phyloP scores from a whole-genome alignment of 2,888 invertebrate genomes.

The Diloba caeruleocephala region DNA sequence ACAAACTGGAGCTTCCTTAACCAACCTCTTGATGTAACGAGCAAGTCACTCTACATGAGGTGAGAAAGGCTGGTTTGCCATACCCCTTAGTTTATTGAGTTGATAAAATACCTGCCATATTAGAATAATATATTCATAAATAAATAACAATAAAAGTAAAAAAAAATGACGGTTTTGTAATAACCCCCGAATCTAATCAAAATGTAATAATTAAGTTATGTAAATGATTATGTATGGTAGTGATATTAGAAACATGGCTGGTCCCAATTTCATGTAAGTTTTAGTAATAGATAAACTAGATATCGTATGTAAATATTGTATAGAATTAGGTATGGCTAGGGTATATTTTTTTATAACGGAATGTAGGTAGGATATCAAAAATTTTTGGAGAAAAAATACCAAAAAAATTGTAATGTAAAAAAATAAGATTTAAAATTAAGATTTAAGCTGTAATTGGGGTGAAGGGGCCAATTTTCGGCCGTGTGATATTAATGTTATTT shows the following conservation, averaged over 20 bases:
- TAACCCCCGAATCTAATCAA: conserved; percentile 21
- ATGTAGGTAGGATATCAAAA: conserved; percentile 51
- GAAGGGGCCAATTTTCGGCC: conserved; percentile 2
- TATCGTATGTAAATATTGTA: conserved; percentile 11
- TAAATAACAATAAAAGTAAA: conserved; percentile 47
- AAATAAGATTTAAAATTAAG: conserved; percentile 28
- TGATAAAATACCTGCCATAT: conserved; percentile 36
- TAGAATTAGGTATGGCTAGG: conserved; percentile 12
- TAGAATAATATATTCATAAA: conserved; percentile 41
- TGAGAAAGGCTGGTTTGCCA: too few species aligned
- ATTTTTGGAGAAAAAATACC: conserved; percentile 62
- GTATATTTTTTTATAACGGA: conserved; percentile 10
- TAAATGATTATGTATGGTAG: background rate
- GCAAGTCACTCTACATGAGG: too few species aligned
- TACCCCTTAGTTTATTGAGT: background rate
- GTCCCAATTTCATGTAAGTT: conserved; percentile 12
- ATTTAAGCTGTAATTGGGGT: conserved; percentile 7
- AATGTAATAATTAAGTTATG: conserved; percentile 17
- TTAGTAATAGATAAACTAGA: conserved; percentile 2
- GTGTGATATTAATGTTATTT: background rate
- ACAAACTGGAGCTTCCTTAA: too few species aligned
- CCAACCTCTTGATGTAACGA: too few species aligned
- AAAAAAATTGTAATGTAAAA: conserved; percentile 51
- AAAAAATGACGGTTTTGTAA: conserved; percentile 42
- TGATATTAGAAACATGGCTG: conserved; percentile 28